Conservation (phyloP, 2,888 invertebrate species). For the Chloromyia formosa region DNA sequence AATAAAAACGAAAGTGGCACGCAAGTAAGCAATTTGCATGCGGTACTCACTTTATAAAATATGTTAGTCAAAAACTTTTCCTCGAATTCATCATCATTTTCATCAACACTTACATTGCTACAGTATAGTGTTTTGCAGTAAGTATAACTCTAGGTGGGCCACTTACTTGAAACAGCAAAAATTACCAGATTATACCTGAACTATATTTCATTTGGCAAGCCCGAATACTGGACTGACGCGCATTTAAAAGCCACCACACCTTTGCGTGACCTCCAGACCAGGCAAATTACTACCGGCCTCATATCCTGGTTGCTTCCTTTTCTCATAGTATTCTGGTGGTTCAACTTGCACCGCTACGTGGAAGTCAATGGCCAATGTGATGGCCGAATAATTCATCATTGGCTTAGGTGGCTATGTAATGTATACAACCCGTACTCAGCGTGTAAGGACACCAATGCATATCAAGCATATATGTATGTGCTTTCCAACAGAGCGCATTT, state of each 20-base stretch:
- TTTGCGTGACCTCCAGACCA: constrained; percentile 39
- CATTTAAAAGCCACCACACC: background rate
- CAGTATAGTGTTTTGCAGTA: background rate
- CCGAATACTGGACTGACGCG: background rate
- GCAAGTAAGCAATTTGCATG: constrained; percentile 29
- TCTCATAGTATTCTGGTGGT: background rate
- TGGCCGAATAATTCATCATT: constrained; percentile 13
- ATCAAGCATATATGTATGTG: no score
- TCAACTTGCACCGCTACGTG: background rate
- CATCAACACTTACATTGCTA: background rate
- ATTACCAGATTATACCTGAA: background rate
- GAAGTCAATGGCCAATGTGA: constrained; percentile 5
- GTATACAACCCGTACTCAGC: no score
- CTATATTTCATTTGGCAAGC: constrained; percentile 3
- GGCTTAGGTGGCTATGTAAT: background rate
- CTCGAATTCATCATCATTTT: constrained; percentile 13
- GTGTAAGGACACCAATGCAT: no score
- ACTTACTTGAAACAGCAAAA: constrained; percentile 12
- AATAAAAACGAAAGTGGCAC: constrained; percentile 21
- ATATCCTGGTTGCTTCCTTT: constrained; percentile 36
- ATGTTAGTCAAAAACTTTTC: constrained; percentile 1
- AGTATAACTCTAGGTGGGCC: background rate
- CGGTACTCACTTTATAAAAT: constrained; percentile 14
- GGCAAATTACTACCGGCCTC: constrained; percentile 35
- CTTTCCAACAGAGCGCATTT: no score